Percentiles rank a stretch among this genome's conserved stretches.
phyloP scores from a whole-genome alignment of 2,797 vertebrate genomes.

The Paguma larvata region DNA sequence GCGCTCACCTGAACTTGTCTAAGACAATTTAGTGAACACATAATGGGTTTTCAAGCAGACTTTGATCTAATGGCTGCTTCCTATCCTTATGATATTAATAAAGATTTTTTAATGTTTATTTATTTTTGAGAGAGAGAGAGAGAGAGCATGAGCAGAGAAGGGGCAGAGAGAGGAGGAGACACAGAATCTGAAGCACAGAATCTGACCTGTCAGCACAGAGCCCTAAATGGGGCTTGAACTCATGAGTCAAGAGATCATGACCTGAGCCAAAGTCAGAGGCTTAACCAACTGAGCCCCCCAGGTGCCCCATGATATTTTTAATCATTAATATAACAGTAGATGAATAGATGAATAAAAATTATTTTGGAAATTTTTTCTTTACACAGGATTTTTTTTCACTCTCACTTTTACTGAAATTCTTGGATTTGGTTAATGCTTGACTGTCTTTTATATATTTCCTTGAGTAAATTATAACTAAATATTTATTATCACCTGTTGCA shows the following conservation, averaged over 20 bases:
- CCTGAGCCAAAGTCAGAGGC: no score
- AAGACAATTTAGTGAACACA: neutral
- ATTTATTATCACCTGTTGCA: neutral
- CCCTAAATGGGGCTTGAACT: no score
- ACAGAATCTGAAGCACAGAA: no score
- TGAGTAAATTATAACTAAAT: conserved; percentile 6
- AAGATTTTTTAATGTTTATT: no score
- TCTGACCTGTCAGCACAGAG: no score
- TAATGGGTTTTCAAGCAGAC: neutral
- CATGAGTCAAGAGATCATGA: no score
- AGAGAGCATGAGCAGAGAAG: no score
- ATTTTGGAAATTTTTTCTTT: conserved; percentile 25
- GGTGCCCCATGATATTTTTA: neutral
- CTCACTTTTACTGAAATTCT: neutral
- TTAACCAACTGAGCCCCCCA: no score
- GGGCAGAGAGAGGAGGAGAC: no score
- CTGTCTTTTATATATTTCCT: neutral
- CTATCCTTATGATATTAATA: neutral
- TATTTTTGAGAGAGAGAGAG: no score
- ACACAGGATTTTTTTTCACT: neutral
- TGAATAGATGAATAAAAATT: neutral
- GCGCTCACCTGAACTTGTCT: neutral
- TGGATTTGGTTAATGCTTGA: neutral
- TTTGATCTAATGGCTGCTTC: neutral
- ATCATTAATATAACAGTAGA: neutral